Evolutionary conservation across 2,888 invertebrate species (phyloP), one percentile per base, ranked within the genome.

Genomic region (Achlya flavicornis): DNA sequence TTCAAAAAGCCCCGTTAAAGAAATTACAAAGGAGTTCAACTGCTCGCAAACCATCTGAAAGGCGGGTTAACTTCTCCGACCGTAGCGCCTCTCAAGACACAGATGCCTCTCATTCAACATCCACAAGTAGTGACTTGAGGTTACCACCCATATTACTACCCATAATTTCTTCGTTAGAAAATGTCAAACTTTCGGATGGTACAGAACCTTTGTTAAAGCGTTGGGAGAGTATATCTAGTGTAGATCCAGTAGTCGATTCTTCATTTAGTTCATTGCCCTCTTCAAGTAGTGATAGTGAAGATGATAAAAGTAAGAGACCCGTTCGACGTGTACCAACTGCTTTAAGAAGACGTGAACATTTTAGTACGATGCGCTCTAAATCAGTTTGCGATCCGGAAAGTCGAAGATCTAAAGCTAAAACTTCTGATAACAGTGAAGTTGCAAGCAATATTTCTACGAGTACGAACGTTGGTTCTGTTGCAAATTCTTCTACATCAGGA

Each of bases 121-220:
- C 95, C 0, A 95, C 95, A 0, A 94, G 94, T 70, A 94, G 94
- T 75, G 96, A 96, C 71, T 88, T 96, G 74, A 93, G 96, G 80
- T 87, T 97, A 58, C 96, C 97, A 10, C 97, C 97, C 4, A 96
- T 97, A 80, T 87, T 96, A 73, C 89, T 96, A 48, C 96, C 96
- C 41, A 96, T 96, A 64, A 95, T 96, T 69, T 95, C 95, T 71
- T 95, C 95, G 68, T 86, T 96, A 75, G 95, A 95, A 84, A 93
- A 91, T 65, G 92, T 93, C 1, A 93, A 90, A 70, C 79, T 94
- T 43, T 73, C 88, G 14, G 92, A 93, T 66, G 77, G 87, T 11
- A 78, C 81, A 2, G 93, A 93, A 66, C 89, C 91, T n/a, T 79
- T 92, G 62, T 70, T 94, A 19, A 94, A 92, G 79, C 85, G 94